Percentiles rank a stretch among this genome's conserved stretches.
phyloP scores from a whole-genome alignment of 1,140 invertebrate species.

The Halyomorpha halys region DNA sequence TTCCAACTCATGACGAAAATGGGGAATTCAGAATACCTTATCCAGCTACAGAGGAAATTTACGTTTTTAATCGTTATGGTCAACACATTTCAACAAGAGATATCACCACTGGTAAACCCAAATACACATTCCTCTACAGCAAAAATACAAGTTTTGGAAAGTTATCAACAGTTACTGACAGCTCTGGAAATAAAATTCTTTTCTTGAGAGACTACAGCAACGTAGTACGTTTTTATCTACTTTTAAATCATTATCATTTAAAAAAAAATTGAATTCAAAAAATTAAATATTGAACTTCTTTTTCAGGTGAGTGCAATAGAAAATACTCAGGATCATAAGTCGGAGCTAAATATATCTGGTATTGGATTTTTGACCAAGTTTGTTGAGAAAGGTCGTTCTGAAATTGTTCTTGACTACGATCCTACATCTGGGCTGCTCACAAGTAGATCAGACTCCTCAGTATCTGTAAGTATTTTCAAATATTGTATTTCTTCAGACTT shows the following conservation, averaged over 20 bases:
- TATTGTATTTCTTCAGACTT: too few relatives aligned
- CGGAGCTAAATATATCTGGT: slow-evolving; percentile 75
- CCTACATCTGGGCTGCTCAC: slow-evolving; percentile 67
- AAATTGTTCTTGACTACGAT: slow-evolving; percentile 77
- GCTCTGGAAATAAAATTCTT: slow-evolving; percentile 84
- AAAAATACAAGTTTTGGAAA: slow-evolving; percentile 95
- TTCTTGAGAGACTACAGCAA: slow-evolving; percentile 84
- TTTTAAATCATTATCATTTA: not conserved
- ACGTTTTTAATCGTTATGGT: slow-evolving; percentile 88
- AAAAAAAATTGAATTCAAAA: not conserved
- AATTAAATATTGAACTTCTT: not conserved
- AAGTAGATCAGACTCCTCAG: slow-evolving; percentile 49
- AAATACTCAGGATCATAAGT: slow-evolving; percentile 86
- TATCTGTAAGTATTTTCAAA: slow-evolving; percentile 45
- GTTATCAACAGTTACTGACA: slow-evolving; percentile 82
- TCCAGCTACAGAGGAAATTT: slow-evolving; percentile 81
- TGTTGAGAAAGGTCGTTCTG: slow-evolving; percentile 65
- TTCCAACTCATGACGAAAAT: slow-evolving; percentile 78
- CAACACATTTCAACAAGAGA: slow-evolving; percentile 90
- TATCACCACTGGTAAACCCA: slow-evolving; percentile 78
- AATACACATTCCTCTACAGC: slow-evolving; percentile 91
- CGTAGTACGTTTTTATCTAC: slow-evolving; percentile 42
- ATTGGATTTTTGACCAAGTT: slow-evolving; percentile 75
- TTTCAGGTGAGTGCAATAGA: slow-evolving; percentile 70
- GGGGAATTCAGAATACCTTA: slow-evolving; percentile 89